Percentiles rank a stretch among this genome's conserved stretches.
Evolutionary conservation across 2,113 vertebrate genomes (phyloP).

Genomic region (Solenodon paradoxus): DNA sequence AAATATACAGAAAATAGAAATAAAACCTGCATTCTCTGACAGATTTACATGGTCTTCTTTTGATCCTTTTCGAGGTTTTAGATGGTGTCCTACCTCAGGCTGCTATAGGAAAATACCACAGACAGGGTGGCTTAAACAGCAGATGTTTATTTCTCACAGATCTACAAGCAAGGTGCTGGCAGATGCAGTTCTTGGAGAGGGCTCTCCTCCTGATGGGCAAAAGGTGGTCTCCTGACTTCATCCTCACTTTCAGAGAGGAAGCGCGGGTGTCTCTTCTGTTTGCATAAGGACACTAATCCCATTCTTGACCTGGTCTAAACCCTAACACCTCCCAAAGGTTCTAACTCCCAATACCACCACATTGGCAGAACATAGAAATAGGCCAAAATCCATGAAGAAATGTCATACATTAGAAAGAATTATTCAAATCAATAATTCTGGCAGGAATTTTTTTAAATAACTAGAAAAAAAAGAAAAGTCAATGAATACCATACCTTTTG

Average conservation of each 20-base stretch:
- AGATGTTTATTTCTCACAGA: background rate
- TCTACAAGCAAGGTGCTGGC: background rate
- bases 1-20: background rate
- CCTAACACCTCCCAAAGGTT: background rate
- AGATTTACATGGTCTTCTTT: background rate
- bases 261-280: background rate
- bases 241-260: background rate
- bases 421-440: background rate
- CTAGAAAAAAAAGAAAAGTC: background rate
- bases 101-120: background rate
- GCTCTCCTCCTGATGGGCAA: background rate
- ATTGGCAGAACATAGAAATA: background rate
- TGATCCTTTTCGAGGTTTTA: background rate
- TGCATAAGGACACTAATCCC: background rate
- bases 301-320: background rate
- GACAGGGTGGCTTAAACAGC: too few relatives aligned
- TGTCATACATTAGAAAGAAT: background rate
- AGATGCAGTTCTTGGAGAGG: background rate
- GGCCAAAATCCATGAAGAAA: background rate
- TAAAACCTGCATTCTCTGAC: background rate
- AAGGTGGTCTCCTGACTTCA: background rate
- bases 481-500: background rate
- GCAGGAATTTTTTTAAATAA: background rate
- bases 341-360: background rate
- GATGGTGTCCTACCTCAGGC: background rate